Conservation (phyloP, 1,140 invertebrate species). For the Macrotrachela quadricornifera region DNA sequence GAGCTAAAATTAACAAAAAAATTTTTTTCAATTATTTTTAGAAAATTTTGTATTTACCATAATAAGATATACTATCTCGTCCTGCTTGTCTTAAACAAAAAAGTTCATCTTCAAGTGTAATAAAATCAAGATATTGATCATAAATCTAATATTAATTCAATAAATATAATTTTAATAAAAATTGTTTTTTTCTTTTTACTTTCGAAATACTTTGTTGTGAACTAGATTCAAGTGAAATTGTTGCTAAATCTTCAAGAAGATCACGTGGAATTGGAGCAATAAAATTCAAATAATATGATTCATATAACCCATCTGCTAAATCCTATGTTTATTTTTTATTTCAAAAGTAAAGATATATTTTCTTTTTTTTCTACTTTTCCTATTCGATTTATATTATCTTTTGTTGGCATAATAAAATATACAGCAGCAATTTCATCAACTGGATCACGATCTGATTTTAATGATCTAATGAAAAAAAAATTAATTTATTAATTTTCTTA, state of each 20-base stretch:
- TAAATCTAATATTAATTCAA: conserved; percentile 49
- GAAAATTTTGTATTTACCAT: conserved; percentile 39
- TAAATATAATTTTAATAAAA: too few species aligned
- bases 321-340: conserved; percentile 19
- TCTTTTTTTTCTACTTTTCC: conserved; percentile 52
- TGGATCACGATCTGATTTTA: conserved; percentile 75
- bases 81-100: conserved; percentile 79
- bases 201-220: conserved; percentile 66
- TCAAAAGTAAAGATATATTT: background rate
- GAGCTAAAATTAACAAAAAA: conserved; percentile 43
- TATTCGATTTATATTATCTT: conserved; percentile 84
- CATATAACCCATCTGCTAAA: conserved; percentile 71
- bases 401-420: conserved; percentile 90
- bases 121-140: conserved; percentile 96
- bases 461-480: conserved; percentile 23
- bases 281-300: conserved; percentile 88
- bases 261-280: conserved; percentile 80
- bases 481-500: conserved; percentile 6
- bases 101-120: conserved; percentile 88
- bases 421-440: conserved; percentile 94
- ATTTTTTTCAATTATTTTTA: background rate
- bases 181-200: conserved; percentile 33
- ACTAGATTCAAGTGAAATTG: conserved; percentile 56
- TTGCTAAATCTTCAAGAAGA: conserved; percentile 81
- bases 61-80: conserved; percentile 70